Evolutionary conservation across 2,888 invertebrate species (phyloP), one percentile per base, ranked within the genome.

Genomic region (Periphyllus acericola): DNA sequence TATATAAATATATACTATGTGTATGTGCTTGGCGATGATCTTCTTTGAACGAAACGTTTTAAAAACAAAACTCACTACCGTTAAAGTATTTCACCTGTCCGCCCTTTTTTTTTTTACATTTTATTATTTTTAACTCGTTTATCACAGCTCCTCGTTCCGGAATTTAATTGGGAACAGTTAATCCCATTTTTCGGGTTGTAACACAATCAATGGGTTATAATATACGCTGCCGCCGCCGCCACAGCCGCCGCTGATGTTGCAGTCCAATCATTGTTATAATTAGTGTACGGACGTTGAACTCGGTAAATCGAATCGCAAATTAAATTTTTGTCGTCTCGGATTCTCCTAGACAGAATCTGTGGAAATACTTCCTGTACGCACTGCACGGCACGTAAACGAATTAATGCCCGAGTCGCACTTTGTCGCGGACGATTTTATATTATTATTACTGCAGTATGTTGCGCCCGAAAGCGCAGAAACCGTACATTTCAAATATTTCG

Each of bases 201-300:
- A 71, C 32, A 34, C 71, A 52, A 82, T 82, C 82, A 52, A 71
- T 46, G 68, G 14, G 80, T 40, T 66, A 40, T n/a, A 80, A 25
- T 6, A 36, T 46, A 19, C 36, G 14, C 21, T 6, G 68, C 46
- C 46, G 46, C 32, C 66, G 40, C 40, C 68, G 46, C 25, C 68
- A n/a, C 71, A 1, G 71, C 34, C 32, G 83, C 36, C n/a, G 72
- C 19, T 32, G 8, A 25, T 29, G 8, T 68, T 68, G 68, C 29
- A 60, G 60, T 68, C 52, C 55, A 40, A 84, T 46, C 84, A 74
- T 87, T 80, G 86, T 87, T 87, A 87, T 87, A 87, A 87, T 87
- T 87, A 87, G 86, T 80, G 40, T 29, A 36, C 21, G 83, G 79
- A 68, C 85, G 71, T 85, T 85, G 85, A 85, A 85, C 85, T 78